Evolutionary conservation across 2,113 vertebrate genomes (phyloP).

Genomic region (Pogonocichla stellata): DNA sequence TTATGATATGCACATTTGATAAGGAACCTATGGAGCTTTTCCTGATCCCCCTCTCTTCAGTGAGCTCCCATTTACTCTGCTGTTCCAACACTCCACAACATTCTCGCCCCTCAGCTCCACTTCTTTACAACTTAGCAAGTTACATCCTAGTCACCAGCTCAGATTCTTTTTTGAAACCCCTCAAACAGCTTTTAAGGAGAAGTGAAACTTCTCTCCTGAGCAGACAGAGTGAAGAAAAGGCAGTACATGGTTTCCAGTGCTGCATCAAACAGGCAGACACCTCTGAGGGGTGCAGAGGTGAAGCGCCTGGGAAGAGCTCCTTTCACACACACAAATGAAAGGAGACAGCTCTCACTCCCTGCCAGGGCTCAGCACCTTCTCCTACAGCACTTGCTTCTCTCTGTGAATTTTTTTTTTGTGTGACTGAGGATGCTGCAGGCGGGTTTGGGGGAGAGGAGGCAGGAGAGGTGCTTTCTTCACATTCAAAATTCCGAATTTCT

Average conservation of each 20-base stretch:
- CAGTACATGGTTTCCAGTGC: not conserved
- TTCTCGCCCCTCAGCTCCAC: not conserved
- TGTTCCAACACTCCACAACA: not conserved
- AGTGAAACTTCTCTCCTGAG: not conserved
- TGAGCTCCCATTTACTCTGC: not conserved
- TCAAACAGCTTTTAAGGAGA: not conserved
- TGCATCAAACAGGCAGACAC: slow-evolving; percentile 13
- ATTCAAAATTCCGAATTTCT: not conserved
- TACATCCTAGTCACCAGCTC: not conserved
- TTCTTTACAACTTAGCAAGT: not conserved
- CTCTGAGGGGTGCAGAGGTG: not conserved
- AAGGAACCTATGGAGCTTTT: not conserved
- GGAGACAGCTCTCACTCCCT: not conserved
- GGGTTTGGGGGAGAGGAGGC: not conserved
- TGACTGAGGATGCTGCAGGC: not conserved
- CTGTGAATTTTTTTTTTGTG: not conserved
- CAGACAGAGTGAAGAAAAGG: not conserved
- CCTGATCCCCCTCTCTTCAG: not conserved
- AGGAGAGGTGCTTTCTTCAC: rapidly evolving
- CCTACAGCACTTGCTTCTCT: not conserved
- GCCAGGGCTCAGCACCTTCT: not conserved
- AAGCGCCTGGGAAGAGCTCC: not conserved
- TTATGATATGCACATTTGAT: not conserved
- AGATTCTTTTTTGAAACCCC: not conserved
- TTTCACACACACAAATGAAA: not conserved